A percentile compares a stretch with the other conserved stretches of the same genome.
Evolutionary conservation across 2,113 vertebrate genomes (phyloP).

Genomic region (Pagrus major): DNA sequence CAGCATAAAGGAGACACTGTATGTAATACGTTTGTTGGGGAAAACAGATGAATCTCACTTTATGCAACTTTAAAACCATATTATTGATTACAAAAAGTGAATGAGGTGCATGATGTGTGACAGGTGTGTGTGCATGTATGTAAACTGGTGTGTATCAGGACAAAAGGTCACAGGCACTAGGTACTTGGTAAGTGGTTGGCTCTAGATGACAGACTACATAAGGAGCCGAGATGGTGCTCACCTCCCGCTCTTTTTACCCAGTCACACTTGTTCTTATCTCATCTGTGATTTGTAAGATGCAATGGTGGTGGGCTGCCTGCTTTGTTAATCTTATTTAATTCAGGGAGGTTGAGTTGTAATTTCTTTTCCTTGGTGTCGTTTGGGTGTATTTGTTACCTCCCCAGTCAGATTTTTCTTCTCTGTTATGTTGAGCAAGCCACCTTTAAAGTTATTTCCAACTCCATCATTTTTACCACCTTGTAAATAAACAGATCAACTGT

Average conservation of each 20-base stretch:
- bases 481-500: slow-evolving; percentile 43
- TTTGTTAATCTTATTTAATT: slow-evolving; percentile 41
- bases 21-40: background rate
- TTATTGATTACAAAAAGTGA: slow-evolving; percentile 19
- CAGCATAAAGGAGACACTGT: slow-evolving; percentile 12
- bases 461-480: slow-evolving; percentile 49
- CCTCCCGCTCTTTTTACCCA: background rate
- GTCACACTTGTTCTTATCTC: background rate
- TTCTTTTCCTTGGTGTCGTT: slow-evolving; percentile 2
- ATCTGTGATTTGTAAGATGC: slow-evolving; percentile 28
- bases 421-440: slow-evolving; percentile 9
- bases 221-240: background rate
- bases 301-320: background rate
- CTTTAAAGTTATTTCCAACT: slow-evolving; percentile 41
- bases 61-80: slow-evolving; percentile 9
- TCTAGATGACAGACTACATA: background rate
- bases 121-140: background rate
- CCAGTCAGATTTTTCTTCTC: slow-evolving; percentile 21
- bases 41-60: slow-evolving; percentile 7
- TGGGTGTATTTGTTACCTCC: slow-evolving; percentile 28
- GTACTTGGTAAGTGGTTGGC: background rate
- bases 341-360: slow-evolving; percentile 10
- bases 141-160: background rate
- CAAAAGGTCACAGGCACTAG: too few species aligned
- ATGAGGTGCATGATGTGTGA: background rate